Percentiles rank a stretch among this genome's conserved stretches.
These are phyloP conservation scores for Scomber scombrus DNA, from an alignment of 2,113 vertebrate species.

Conservation along the genomic window DNA sequence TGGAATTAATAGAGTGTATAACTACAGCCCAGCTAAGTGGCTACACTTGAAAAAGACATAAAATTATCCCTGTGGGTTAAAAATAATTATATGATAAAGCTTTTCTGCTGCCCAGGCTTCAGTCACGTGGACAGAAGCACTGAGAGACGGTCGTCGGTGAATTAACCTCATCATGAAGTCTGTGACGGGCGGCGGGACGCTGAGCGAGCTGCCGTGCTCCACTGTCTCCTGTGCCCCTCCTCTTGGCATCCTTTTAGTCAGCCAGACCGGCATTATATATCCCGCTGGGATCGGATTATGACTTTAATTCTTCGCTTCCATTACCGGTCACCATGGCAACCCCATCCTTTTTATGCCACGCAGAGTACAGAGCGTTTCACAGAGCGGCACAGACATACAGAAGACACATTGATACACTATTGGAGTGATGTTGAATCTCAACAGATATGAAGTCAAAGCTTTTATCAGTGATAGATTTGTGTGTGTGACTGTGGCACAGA, in stretches of 20 bases:
- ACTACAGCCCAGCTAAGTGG: background rate
- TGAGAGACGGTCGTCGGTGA: background rate
- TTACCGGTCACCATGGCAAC: slow-evolving; percentile 65
- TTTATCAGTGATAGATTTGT: background rate
- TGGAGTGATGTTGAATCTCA: background rate
- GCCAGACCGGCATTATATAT: slow-evolving; percentile 37
- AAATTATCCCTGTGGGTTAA: slow-evolving; percentile 6
- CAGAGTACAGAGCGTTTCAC: background rate
- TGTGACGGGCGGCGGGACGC: slow-evolving; percentile 27
- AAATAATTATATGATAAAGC: slow-evolving; percentile 19
- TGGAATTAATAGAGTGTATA: slow-evolving; percentile 4
- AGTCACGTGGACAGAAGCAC: too few species aligned
- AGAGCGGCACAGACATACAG: background rate
- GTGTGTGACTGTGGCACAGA: background rate
- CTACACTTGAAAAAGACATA: slow-evolving; percentile 1
- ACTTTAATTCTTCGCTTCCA: slow-evolving; percentile 59
- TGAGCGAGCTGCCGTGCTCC: background rate
- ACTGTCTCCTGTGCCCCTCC: slow-evolving; percentile 8
- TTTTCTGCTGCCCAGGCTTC: background rate
- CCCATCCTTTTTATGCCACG: slow-evolving; percentile 44
- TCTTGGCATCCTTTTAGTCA: slow-evolving; percentile 18
- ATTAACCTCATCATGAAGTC: slow-evolving; percentile 21
- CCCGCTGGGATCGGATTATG: slow-evolving; percentile 73
- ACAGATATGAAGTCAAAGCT: background rate
- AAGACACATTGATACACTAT: background rate